Conservation (phyloP, 2,113 vertebrate genomes). For the Rhadina sibilatrix region DNA sequence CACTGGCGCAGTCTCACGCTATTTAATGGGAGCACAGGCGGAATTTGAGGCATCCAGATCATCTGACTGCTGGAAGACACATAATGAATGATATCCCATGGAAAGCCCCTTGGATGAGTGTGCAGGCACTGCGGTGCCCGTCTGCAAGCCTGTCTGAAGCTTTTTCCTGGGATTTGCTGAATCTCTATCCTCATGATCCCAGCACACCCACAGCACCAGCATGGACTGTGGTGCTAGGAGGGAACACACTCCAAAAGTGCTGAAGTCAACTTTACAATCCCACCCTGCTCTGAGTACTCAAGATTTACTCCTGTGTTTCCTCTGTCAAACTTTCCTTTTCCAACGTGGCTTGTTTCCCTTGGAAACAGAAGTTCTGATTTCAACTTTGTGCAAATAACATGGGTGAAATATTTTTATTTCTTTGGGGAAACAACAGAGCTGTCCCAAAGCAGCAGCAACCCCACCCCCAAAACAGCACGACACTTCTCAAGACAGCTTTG, state of each 20-base stretch:
- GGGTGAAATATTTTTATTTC: not conserved
- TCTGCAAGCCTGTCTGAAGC: accelerated
- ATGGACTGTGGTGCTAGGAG: not conserved
- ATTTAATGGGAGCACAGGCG: not conserved
- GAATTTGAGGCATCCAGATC: not conserved
- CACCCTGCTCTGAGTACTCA: not conserved
- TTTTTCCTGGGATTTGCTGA: not conserved
- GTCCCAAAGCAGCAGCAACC: not conserved
- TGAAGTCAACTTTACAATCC: not conserved
- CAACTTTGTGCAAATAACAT: not conserved
- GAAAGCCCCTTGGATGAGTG: accelerated
- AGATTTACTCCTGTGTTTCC: not conserved
- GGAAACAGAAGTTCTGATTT: not conserved
- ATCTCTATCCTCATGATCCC: not conserved
- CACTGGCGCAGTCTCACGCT: not conserved
- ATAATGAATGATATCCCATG: accelerated
- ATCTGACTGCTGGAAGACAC: not conserved
- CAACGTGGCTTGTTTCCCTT: not conserved
- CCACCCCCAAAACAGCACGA: not conserved
- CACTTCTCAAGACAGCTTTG: not conserved
- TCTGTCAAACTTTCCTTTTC: not conserved
- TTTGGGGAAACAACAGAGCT: not conserved
- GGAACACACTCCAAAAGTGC: not conserved
- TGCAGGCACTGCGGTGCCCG: accelerated
- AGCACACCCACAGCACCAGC: not conserved